Evolutionary conservation across 2,888 invertebrate genomes (phyloP).

Genomic region (Ceriagrion tenellum): DNA sequence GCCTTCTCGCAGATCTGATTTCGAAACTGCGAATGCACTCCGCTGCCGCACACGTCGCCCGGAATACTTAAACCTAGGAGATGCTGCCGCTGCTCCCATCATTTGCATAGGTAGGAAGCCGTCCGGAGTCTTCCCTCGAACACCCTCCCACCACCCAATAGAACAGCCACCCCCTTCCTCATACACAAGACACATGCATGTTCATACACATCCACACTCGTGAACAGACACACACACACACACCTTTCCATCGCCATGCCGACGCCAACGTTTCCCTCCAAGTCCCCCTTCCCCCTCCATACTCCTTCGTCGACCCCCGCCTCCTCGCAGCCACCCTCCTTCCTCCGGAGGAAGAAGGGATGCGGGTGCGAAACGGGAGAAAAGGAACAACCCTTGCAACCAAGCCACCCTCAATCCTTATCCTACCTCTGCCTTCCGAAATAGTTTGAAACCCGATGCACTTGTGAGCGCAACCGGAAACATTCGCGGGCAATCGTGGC

Average conservation of each 20-base stretch:
- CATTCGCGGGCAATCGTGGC: conserved; percentile 61
- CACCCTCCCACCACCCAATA: not conserved
- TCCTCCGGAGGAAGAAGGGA: too few relatives aligned
- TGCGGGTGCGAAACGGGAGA: not conserved
- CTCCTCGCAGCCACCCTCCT: not conserved
- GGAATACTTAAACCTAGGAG: conserved; percentile 64
- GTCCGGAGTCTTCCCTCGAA: conserved; percentile 42
- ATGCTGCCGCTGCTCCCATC: conserved; percentile 51
- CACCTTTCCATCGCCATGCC: not conserved
- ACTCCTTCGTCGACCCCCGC: not conserved
- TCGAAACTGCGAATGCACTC: conserved; percentile 60
- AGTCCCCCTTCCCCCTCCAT: not conserved
- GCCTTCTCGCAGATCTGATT: conserved; percentile 56
- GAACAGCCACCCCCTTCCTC: not conserved
- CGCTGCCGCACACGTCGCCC: conserved; percentile 49
- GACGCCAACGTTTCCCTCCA: too few relatives aligned
- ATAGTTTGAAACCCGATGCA: conserved; percentile 63
- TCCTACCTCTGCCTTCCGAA: not conserved
- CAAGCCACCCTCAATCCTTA: not conserved
- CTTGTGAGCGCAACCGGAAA: conserved; percentile 63
- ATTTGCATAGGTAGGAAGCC: conserved; percentile 66
- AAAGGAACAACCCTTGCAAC: not conserved
- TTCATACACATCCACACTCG: not conserved
- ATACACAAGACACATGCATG: not conserved
- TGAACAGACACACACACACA: not conserved